Percentiles rank a stretch among this genome's conserved stretches.
Conservation (phyloP, 1,140 invertebrate species). For the Spodoptera frugiperda region DNA sequence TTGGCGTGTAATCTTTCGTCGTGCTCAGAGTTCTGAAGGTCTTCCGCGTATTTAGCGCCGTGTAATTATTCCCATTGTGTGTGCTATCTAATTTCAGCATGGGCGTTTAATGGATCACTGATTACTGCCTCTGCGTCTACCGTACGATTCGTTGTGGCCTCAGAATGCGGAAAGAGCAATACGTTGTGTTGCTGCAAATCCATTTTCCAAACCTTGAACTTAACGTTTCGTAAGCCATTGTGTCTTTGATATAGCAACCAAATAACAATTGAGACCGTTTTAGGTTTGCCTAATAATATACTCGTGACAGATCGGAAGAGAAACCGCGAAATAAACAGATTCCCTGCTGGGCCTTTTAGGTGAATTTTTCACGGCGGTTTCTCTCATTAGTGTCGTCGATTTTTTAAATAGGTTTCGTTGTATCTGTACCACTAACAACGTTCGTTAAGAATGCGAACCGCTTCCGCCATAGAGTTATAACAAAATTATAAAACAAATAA, state of each 20-base stretch:
- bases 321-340: background rate
- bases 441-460: conserved; percentile 59
- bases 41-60: conserved; percentile 53
- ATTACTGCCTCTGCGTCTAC: conserved; percentile 56
- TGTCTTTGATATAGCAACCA: conserved; percentile 46
- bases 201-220: conserved; percentile 67
- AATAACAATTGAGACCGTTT: conserved; percentile 8
- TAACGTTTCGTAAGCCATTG: conserved; percentile 51
- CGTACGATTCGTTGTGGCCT: conserved; percentile 60
- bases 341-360: background rate
- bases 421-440: conserved; percentile 45
- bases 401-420: conserved; percentile 42
- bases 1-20: conserved; percentile 40
- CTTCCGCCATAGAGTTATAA: too few relatives aligned
- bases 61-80: conserved; percentile 58
- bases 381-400: conserved; percentile 34
- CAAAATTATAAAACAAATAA: too few relatives aligned
- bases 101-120: conserved; percentile 71
- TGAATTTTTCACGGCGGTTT: conserved; percentile 12
- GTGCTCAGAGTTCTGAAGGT: conserved; percentile 52
- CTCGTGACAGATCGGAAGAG: background rate
- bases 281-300: background rate
- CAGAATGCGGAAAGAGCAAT: conserved; percentile 63
- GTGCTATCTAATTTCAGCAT: conserved; percentile 65
- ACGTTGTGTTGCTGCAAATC: conserved; percentile 55